Base-by-base conservation (phyloP, 1,140 invertebrate species). In the Polypedilum vanderplanki region DNA sequence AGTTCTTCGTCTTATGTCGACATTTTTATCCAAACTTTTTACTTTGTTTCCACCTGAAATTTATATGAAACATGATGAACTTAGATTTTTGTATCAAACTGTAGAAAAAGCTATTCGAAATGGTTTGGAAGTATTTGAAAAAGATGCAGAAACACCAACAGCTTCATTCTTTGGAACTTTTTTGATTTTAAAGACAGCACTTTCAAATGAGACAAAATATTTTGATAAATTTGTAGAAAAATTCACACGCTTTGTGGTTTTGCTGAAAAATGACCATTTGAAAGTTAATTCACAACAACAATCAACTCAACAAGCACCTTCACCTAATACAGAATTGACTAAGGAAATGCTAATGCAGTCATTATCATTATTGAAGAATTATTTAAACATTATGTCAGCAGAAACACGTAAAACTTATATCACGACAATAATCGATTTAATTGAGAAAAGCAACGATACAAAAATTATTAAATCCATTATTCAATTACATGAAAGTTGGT, bases 401-500 rank as follows among this genome's bases (percentile, higher is more conserved):
- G 97, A 99, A 75, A 98, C 97, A 86, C 87, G 96, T 12, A 98
- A 98, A 82, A 89, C 90, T 0, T 98, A 98, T 79, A 97, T 99
- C 77, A 94, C 95, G 0, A 95, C 98, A 73, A 85, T 99, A 0
- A 93, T 97, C 0, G 92, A 91, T 40, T 83, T 99, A 0, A 98
- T 99, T 70, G 96, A 98, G 83, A 97, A 97, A 81, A 96, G 95
- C 1, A 88, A 89, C 24, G 96, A 98, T 80, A 88, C 92, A 0
- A 98, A 98, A 82, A 90, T 94, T 15, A 92, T 98, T 88, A 96
- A 96, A 81, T 93, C 94, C 0, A 96, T 98, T 40, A 89, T 88
- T 4, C 88, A 91, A 80, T 93, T 95, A 88, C 83, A 95, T 0
- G 93, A 95, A 79, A 94, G 95, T 78, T 96, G 94, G 94, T 92